Evolutionary conservation across 2,797 vertebrate genomes (phyloP), one percentile per base, ranked within the genome.

Genomic region (Cynodonichthys magdalenae): DNA sequence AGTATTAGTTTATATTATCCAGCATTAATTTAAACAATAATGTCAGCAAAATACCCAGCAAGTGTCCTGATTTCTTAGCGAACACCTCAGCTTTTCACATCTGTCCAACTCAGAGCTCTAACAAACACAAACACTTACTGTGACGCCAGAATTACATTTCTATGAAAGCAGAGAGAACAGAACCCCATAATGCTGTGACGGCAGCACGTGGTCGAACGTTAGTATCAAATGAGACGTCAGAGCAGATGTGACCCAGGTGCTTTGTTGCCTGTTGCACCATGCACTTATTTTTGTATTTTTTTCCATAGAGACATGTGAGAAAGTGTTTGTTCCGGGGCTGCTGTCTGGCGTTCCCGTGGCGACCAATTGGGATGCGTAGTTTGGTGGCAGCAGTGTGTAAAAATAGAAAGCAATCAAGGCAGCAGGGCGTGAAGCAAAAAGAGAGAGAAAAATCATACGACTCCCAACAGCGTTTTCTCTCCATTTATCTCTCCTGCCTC

Each of bases 341-440:
- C 79, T 82, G 90, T 91, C 86, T 93, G 78, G 84, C 80, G 84
- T 93, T 94, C 90, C 92, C 83, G 90, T 92, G 88, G 91, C 80
- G 90, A 93, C 88, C 88, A 88, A 93, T 94, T 94, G 89, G 89
- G 89, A 93, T 93, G 81, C 78, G 89, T 85, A 91, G 83, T 86
- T 85, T 83, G 84, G 92, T 92, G 87, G 75, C 80, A 87, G 78
- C 85, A 72, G 83, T 47, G 81, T 90, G 75, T 95, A 95, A 93
- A 95, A 96, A 95, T 93, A 94, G 93, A 93, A 94, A 94, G 85
- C 89, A 93, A 86, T 95, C 85, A 83, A 90, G 90, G 85, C 91
- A 90, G 86, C 85, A 86, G 84, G 90, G 90, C 82, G 87, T 91
- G 86, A 94, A 95, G 92, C 77, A 84, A 48, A 48, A 20, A 39